These are phyloP conservation scores for Enteromius unitaeniatus DNA, from an alignment of 2,797 vertebrate species.

Conservation along the genomic window DNA sequence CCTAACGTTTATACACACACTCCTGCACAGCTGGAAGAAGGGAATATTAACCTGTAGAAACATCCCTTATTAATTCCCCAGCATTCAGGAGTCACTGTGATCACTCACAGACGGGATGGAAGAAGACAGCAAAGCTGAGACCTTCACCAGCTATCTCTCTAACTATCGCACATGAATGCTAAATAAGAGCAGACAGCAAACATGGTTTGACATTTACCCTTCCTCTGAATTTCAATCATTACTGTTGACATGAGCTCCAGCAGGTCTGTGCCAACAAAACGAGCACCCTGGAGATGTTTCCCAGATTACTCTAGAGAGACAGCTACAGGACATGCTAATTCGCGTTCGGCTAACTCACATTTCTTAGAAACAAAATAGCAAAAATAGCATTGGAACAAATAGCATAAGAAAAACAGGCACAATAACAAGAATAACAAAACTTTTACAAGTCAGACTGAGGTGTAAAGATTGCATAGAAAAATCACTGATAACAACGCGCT, in stretches of 20 bases:
- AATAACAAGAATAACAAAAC: constrained; percentile 14
- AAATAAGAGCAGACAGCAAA: constrained; percentile 38
- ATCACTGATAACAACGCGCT: background rate
- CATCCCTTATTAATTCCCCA: background rate
- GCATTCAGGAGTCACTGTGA: background rate
- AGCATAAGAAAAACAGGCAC: background rate
- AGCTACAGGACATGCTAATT: background rate
- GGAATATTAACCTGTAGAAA: background rate
- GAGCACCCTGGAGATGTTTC: constrained; percentile 10
- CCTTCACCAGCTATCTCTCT: background rate
- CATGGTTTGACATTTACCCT: constrained; percentile 38
- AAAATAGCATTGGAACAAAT: background rate
- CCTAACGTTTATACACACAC: background rate
- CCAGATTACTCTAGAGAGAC: constrained; percentile 27
- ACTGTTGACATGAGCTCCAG: constrained; percentile 41
- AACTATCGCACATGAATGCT: constrained; percentile 30
- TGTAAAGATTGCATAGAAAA: background rate
- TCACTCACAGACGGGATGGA: background rate
- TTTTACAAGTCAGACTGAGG: background rate
- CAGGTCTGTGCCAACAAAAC: constrained; percentile 30
- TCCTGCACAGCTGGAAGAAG: constrained; percentile 4
- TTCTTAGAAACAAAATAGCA: background rate
- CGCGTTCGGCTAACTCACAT: background rate
- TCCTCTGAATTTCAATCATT: constrained; percentile 45
- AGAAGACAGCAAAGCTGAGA: constrained; percentile 13